These are phyloP conservation scores for Platanista minor DNA, from an alignment of 2,113 vertebrate genomes.

Conservation along the genomic window DNA sequence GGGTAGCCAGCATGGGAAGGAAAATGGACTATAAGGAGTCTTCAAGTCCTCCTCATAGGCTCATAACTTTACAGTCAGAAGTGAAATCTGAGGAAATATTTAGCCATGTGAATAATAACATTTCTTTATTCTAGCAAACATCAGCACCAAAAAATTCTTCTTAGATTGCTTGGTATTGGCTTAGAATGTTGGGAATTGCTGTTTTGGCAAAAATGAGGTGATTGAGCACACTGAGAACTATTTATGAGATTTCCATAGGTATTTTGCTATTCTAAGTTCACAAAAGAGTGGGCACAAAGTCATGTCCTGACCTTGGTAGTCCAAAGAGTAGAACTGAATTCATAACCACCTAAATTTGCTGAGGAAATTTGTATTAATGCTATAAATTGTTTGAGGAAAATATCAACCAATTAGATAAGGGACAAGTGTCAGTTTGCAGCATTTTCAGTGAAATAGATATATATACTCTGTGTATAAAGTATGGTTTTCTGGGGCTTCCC, in stretches of 20 bases:
- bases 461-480: neutral
- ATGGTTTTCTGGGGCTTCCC: constrained; percentile 15
- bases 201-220: neutral
- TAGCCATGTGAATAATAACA: neutral
- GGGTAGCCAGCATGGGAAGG: neutral
- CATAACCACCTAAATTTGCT: neutral
- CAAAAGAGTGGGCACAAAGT: neutral
- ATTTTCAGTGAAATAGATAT: neutral
- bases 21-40: neutral
- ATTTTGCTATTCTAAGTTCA: neutral
- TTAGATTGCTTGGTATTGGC: neutral
- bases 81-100: neutral
- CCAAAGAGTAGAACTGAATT: neutral
- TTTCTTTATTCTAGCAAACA: neutral
- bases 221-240: neutral
- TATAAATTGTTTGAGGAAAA: neutral
- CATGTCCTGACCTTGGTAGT: neutral
- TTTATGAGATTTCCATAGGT: neutral
- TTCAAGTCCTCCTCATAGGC: neutral
- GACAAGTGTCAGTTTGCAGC: neutral
- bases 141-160: neutral
- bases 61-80: neutral
- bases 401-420: neutral
- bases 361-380: neutral
- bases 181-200: neutral